Evolutionary conservation across 2,888 invertebrate species (phyloP).

Genomic region (Adela reaumurella): DNA sequence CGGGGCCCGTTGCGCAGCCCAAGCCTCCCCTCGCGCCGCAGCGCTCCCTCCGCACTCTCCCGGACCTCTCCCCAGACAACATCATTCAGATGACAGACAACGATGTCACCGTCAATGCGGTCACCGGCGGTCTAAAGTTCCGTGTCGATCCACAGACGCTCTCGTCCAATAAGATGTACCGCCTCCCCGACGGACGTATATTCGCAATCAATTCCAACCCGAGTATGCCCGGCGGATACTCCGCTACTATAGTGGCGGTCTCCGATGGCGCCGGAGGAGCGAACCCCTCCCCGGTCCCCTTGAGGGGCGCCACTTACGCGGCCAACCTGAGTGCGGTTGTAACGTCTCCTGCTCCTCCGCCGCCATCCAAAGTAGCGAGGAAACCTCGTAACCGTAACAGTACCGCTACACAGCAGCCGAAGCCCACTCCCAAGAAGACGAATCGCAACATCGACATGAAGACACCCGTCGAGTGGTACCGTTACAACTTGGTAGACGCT

Average conservation of each 20-base stretch:
- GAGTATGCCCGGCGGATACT: constrained; percentile 49
- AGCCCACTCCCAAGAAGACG: constrained; percentile 14
- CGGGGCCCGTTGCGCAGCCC: constrained; percentile 27
- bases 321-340: constrained; percentile 34
- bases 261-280: constrained; percentile 25
- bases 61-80: constrained; percentile 30
- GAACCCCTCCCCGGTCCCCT: constrained; percentile 18
- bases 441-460: constrained; percentile 29
- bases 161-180: constrained; percentile 51
- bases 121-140: constrained; percentile 47
- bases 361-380: background rate
- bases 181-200: constrained; percentile 46
- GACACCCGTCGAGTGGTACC: constrained; percentile 53
- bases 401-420: constrained; percentile 8
- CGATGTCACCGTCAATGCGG: constrained; percentile 46
- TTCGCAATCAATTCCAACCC: constrained; percentile 49
- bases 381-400: background rate
- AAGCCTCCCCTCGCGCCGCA: constrained; percentile 12
- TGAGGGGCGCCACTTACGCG: constrained; percentile 33
- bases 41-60: constrained; percentile 9
- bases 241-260: constrained; percentile 48
- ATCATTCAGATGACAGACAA: constrained; percentile 51
- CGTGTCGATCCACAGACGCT: constrained; percentile 49
- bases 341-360: constrained; percentile 4
- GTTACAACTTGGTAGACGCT: constrained; percentile 55